A percentile compares a stretch with the other conserved stretches of the same genome.
Conservation (phyloP, 2,113 vertebrate species). For the Scalopus aquaticus region DNA sequence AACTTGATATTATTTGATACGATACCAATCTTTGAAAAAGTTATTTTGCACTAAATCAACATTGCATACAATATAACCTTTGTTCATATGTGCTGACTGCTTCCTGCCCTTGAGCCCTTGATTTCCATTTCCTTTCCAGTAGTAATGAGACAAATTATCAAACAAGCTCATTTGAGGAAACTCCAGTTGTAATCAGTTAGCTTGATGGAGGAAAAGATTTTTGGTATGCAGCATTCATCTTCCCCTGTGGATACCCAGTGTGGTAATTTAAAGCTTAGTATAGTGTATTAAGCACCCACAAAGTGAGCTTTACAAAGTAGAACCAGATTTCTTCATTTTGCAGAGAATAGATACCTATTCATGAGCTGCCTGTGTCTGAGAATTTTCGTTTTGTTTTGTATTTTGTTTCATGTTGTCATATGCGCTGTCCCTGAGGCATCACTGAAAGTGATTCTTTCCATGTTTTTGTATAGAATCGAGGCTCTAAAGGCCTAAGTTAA, state of each 20-base stretch:
- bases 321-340: conserved; percentile 66
- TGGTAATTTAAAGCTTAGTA: conserved; percentile 63
- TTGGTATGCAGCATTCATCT: conserved; percentile 33
- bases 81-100: conserved; percentile 71
- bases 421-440: not conserved
- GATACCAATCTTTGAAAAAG: not conserved
- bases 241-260: conserved; percentile 43
- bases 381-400: conserved; percentile 47
- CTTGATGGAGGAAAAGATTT: conserved; percentile 64
- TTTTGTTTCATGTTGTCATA: conserved; percentile 37
- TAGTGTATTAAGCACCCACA: conserved; percentile 55
- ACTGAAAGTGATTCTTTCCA: not conserved
- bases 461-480: not conserved
- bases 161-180: conserved; percentile 76
- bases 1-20: conserved; percentile 50
- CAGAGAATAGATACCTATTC: conserved; percentile 46
- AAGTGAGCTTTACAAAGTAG: conserved; percentile 60
- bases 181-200: conserved; percentile 75
- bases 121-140: conserved; percentile 75
- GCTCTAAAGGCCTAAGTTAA: not conserved
- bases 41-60: conserved; percentile 49
- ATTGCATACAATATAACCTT: conserved; percentile 59
- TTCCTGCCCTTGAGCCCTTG: conserved; percentile 67
- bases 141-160: conserved; percentile 79
- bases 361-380: conserved; percentile 16